Base-by-base conservation (phyloP, 2,888 invertebrate species). In the Patella caerulea region DNA sequence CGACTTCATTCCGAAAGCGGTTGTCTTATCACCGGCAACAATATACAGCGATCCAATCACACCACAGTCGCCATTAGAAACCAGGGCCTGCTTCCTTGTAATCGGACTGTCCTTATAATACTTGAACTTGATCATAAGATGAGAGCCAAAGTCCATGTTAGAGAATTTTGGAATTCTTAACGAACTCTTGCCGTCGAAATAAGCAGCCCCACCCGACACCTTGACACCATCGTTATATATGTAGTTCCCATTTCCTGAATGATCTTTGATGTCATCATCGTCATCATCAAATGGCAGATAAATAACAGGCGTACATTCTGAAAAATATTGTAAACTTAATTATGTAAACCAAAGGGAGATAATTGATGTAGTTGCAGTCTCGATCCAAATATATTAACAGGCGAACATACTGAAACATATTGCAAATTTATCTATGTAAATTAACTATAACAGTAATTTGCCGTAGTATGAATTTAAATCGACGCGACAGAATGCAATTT, bases 131-230 rank as follows among this genome's bases (percentile, higher is more conserved):
- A 88, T 84, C n/a, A 86, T 79, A 29, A 88, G 75, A 2, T 84
- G 85, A 19, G 77, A 79, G 14, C 85, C 86, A 59, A 85, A 82
- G 19, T 83, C 83, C 14, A 83, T 74, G 72, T 87, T 88, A 70
- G 86, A 83, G 76, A 88, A 88, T n/a, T 86, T 76, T 3, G 86
- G 87, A 11, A 88, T 86, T 14, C 84, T 78, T n/a, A 88, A 78
- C 71, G 84, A 74, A 72, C 84, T 82, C n/a, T 82, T 83, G 15
- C 87, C 88, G 75, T 87, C 81, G 54, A 88, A 88, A 17, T 81
- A 78, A 11, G 85, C 88, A 2, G 79, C 76, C 52, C 86, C 86
- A 45, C 83, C 75, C 15, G 73, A 52, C 34, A 88, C 82, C 19
- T 75, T 71, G n/a, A 88, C 88, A 70, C 85, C 86, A 52, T 86